Base-by-base conservation (phyloP, 2,797 vertebrate species). In the Dipus sagitta region DNA sequence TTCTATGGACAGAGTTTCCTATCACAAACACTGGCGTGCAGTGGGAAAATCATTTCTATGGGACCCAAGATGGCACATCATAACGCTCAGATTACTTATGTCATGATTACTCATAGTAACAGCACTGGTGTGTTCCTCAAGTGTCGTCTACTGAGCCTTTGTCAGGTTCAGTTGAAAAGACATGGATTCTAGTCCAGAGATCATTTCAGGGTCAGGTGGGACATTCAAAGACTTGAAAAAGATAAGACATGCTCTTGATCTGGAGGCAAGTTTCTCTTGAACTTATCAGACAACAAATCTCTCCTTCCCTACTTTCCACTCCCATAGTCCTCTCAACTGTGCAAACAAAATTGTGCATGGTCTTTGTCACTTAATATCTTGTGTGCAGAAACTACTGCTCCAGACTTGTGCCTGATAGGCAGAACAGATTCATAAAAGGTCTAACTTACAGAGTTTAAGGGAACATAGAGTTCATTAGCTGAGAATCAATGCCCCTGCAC, bases 361-460 rank as follows among this genome's bases (percentile, higher is more conserved):
- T 99, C 99, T 99, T 97, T 54, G 82, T 98, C n/a, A 0, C 95
- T 96, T 96, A 97, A 96, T 97, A 96, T 97, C 96, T 92, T 98
- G 95, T 97, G 97, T 98, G 97, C 97, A 98, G 97, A 97, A 98
- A 97, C 72, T 87, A 98, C 98, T 97, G 97, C 97, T 98, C 98
- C 98, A 99, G 98, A 98, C 97, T 67, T 98, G 97, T 98, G 98
- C 97, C 98, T 98, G 97, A 98, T 98, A 98, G 96, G 95, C 92
- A 97, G 98, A 98, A 98, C 96, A 95, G 96, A 97, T 88, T 95
- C 98, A 97, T 98, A 98, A 98, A 86, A 97, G 88, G 97, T 98
- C 98, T 98, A 98, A 98, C 98, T 98, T 99, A 98, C 98, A 99
- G 99, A 98, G 98, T 98, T 99, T 99, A 97, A 95, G 96, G 97